Evolutionary conservation across 2,797 vertebrate genomes (phyloP).

Genomic region (Psittacula derbiana): DNA sequence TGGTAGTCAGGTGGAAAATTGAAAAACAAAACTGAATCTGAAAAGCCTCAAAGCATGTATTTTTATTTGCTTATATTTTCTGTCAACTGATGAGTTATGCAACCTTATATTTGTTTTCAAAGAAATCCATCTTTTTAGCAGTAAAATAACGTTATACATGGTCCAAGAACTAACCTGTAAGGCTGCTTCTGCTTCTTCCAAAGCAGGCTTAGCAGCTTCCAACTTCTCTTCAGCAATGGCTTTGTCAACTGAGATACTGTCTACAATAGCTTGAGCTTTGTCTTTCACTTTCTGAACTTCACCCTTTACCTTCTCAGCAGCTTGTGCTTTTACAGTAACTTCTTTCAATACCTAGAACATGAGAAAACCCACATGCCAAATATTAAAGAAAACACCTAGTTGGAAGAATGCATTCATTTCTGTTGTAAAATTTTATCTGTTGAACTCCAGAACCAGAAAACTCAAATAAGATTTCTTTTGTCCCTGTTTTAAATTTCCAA

Average conservation of each 20-base stretch:
- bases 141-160: background rate
- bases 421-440: background rate
- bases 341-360: conserved; percentile 89
- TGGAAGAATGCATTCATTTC: background rate
- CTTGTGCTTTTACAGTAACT: conserved; percentile 93
- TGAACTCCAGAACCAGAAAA: background rate
- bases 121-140: background rate
- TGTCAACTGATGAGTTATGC: background rate
- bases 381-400: background rate
- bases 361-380: background rate
- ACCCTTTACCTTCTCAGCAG: conserved; percentile 90
- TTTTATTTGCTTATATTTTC: background rate
- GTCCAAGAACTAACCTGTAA: conserved; percentile 80
- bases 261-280: conserved; percentile 93
- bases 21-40: background rate
- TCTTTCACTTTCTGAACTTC: conserved; percentile 98
- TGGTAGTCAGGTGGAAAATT: background rate
- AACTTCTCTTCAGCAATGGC: conserved; percentile 90
- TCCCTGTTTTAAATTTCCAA: background rate
- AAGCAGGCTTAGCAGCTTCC: conserved; percentile 88
- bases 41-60: background rate
- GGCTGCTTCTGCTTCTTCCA: conserved; percentile 91
- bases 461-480: background rate
- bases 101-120: background rate
- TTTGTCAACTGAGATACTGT: conserved; percentile 92